A percentile compares a stretch with the other conserved stretches of the same genome.
Conservation (phyloP, 1,140 invertebrate species). For the Danaus melanippus region DNA sequence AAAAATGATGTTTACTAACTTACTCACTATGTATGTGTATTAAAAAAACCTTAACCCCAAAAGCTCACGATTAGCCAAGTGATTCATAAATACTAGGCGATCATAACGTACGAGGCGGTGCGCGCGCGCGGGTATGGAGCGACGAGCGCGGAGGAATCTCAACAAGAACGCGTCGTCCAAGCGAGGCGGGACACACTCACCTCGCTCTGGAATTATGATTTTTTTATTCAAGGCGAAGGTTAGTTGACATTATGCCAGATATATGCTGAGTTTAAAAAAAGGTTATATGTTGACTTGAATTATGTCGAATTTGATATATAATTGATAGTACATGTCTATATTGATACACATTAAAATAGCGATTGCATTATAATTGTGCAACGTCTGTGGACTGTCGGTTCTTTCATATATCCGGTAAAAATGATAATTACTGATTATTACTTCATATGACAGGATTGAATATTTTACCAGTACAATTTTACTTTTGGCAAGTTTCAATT, state of each 20-base stretch:
- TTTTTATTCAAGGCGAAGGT: too few relatives aligned
- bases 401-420: too few relatives aligned
- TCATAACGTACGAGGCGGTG: constrained; percentile 81
- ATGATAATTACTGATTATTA: too few relatives aligned
- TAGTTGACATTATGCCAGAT: too few relatives aligned
- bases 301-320: neutral
- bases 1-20: too few relatives aligned
- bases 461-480: too few relatives aligned
- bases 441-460: too few relatives aligned
- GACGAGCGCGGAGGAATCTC: constrained; percentile 85
- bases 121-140: constrained; percentile 83
- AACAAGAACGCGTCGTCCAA: constrained; percentile 87
- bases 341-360: neutral
- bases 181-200: constrained; percentile 79
- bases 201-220: constrained; percentile 74
- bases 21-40: neutral
- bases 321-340: neutral
- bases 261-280: too few relatives aligned
- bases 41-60: constrained; percentile 3
- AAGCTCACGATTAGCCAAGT: constrained; percentile 21
- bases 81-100: constrained; percentile 25
- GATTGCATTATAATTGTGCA: too few relatives aligned
- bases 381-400: too few relatives aligned
- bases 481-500: too few relatives aligned
- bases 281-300: neutral